A percentile compares a stretch with the other conserved stretches of the same genome.
These are phyloP conservation scores for Tetragonula clypearis DNA, from an alignment of 1,140 invertebrate species.

Conservation along the genomic window DNA sequence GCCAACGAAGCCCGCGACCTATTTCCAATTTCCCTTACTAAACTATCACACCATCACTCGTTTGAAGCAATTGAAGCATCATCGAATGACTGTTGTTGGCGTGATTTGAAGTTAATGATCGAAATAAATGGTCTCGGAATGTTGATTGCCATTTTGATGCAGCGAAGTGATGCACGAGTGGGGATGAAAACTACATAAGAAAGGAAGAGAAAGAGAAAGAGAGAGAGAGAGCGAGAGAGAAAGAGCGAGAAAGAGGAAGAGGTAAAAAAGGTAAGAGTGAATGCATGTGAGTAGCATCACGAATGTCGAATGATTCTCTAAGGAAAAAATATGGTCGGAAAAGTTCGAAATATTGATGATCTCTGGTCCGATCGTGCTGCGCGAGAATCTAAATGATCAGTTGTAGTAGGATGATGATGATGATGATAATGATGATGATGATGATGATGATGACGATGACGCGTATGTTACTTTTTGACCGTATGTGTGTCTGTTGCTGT, in stretches of 20 bases:
- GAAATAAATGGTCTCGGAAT: conserved; percentile 25
- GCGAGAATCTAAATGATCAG: conserved; percentile 58
- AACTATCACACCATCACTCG: conserved; percentile 23
- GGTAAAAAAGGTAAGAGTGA: conserved; percentile 30
- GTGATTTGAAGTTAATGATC: conserved; percentile 9
- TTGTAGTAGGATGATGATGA: conserved; percentile 59
- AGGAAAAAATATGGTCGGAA: conserved; percentile 36
- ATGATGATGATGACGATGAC: conserved; percentile 31
- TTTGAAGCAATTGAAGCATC: conserved; percentile 29
- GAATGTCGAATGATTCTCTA: conserved; percentile 35
- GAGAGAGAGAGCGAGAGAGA: conserved; percentile 5
- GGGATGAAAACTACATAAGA: background rate
- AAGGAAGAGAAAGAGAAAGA: conserved; percentile 20
- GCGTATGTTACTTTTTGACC: conserved; percentile 68
- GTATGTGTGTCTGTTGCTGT: conserved; percentile 73
- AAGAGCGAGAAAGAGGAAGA: conserved; percentile 13
- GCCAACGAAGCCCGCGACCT: conserved; percentile 46
- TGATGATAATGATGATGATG: background rate
- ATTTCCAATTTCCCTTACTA: conserved; percentile 45
- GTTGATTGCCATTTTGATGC: conserved; percentile 33
- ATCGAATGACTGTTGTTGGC: conserved; percentile 11
- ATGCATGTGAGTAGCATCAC: conserved; percentile 43
- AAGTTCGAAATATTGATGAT: conserved; percentile 49
- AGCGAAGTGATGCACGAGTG: conserved; percentile 37
- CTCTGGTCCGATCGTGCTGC: conserved; percentile 60